Percentiles rank a stretch among this genome's conserved stretches.
phyloP scores from a whole-genome alignment of 2,888 invertebrate species.

The Spisula solida region DNA sequence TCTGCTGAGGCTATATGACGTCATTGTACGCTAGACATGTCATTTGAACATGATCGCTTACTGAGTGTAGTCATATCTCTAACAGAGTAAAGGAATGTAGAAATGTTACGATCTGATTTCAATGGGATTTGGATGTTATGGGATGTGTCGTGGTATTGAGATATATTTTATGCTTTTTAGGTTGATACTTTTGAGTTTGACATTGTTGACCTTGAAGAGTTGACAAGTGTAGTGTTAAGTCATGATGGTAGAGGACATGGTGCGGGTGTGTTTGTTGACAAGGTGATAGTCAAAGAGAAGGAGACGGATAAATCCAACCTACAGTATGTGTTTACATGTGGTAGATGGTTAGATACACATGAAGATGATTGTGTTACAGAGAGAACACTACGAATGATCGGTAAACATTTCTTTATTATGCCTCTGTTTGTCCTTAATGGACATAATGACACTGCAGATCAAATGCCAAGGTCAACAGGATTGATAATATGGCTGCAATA shows the following conservation, averaged over 20 bases:
- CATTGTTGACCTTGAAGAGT: slow-evolving; percentile 81
- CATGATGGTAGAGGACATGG: slow-evolving; percentile 85
- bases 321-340: slow-evolving; percentile 83
- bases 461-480: too few species aligned
- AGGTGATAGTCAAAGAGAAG: slow-evolving; percentile 79
- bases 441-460: too few species aligned
- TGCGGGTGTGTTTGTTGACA: slow-evolving; percentile 83
- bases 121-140: neutral
- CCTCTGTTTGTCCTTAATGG: too few species aligned
- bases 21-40: too few species aligned
- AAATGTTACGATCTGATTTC: too few species aligned
- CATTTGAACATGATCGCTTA: too few species aligned
- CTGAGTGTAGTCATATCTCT: too few species aligned
- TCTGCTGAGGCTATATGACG: too few species aligned
- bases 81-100: too few species aligned
- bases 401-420: slow-evolving; percentile 62
- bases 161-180: slow-evolving; percentile 61
- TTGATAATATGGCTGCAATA: too few species aligned
- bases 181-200: slow-evolving; percentile 81
- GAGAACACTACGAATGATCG: slow-evolving; percentile 79
- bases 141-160: neutral
- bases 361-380: slow-evolving; percentile 84
- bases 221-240: slow-evolving; percentile 79
- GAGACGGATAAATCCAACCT: slow-evolving; percentile 65
- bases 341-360: slow-evolving; percentile 84